phyloP scores from a whole-genome alignment of 2,797 vertebrate genomes.

The Gymnothorax javanicus region DNA sequence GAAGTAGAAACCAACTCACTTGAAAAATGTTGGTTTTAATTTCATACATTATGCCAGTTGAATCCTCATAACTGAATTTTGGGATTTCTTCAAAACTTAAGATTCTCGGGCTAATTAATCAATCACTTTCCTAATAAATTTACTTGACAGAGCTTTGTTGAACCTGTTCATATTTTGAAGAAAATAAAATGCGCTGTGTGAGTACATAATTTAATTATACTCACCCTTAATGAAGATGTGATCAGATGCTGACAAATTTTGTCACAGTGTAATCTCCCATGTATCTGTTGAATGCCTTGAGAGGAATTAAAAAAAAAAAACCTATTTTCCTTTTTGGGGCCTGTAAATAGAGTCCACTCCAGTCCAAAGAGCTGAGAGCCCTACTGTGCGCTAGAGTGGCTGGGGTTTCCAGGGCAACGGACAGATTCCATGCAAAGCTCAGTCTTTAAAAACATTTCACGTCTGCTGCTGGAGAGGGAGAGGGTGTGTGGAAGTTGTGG shows the following conservation, averaged over 20 bases:
- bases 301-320: constrained; percentile 61
- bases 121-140: too few relatives aligned
- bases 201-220: neutral
- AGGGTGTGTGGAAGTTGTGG: constrained; percentile 49
- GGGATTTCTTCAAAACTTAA: too few relatives aligned
- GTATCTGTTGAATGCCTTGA: constrained; percentile 74
- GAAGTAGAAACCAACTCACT: neutral
- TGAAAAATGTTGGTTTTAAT: too few relatives aligned
- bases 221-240: neutral
- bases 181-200: too few relatives aligned
- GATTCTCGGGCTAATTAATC: too few relatives aligned
- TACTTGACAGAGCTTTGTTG: too few relatives aligned
- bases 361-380: constrained; percentile 71
- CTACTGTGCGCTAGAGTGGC: constrained; percentile 73
- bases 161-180: too few relatives aligned
- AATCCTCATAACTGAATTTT: too few relatives aligned
- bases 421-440: constrained; percentile 85
- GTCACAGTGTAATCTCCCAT: neutral
- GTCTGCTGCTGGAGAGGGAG: constrained; percentile 55
- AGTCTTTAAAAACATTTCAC: constrained; percentile 85
- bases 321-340: constrained; percentile 78
- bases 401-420: constrained; percentile 83
- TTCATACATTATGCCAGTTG: too few relatives aligned
- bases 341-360: constrained; percentile 78
- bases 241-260: neutral